Percentiles rank a stretch among this genome's conserved stretches.
phyloP scores from a whole-genome alignment of 2,888 invertebrate genomes.

The Polydrusus tereticollis region DNA sequence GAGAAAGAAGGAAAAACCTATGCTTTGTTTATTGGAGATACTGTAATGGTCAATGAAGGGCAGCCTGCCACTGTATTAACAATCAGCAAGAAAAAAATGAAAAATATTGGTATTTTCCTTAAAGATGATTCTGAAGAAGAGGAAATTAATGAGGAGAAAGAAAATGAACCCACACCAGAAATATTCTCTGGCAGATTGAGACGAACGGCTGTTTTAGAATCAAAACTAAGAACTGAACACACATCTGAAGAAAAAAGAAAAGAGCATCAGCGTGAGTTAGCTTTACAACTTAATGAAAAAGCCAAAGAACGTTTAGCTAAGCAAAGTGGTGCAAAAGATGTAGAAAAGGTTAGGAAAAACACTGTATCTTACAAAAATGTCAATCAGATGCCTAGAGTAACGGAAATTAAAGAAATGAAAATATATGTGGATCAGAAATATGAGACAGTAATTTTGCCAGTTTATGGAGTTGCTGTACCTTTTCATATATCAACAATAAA shows the following conservation, averaged over 20 bases:
- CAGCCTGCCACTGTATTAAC: slow-evolving; percentile 89
- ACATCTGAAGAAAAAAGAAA: slow-evolving; percentile 98
- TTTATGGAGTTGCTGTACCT: slow-evolving; percentile 96
- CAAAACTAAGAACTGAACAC: slow-evolving; percentile 92
- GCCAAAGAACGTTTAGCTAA: slow-evolving; percentile 93
- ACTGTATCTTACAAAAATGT: slow-evolving; percentile 94
- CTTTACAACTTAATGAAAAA: slow-evolving; percentile 89
- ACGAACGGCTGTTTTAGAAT: slow-evolving; percentile 92
- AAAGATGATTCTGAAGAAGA: slow-evolving; percentile 91
- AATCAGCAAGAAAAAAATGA: slow-evolving; percentile 93
- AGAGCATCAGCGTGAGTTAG: slow-evolving; percentile 95
- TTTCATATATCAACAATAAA: slow-evolving; percentile 99
- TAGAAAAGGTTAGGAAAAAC: slow-evolving; percentile 92
- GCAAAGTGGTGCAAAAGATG: slow-evolving; percentile 86
- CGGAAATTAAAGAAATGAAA: slow-evolving; percentile 93
- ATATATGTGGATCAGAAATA: slow-evolving; percentile 97
- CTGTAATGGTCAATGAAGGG: slow-evolving; percentile 92
- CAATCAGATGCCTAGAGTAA: slow-evolving; percentile 93
- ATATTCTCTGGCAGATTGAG: slow-evolving; percentile 76
- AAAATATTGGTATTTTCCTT: slow-evolving; percentile 94
- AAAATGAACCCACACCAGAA: slow-evolving; percentile 76
- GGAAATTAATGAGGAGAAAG: slow-evolving; percentile 83
- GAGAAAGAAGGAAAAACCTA: slow-evolving; percentile 92
- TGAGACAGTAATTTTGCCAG: slow-evolving; percentile 97
- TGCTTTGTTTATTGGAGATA: slow-evolving; percentile 96